A percentile compares a stretch with the other conserved stretches of the same genome.
Conservation (phyloP, 2,888 invertebrate species). For the Chaetogeoica ovagalla region DNA sequence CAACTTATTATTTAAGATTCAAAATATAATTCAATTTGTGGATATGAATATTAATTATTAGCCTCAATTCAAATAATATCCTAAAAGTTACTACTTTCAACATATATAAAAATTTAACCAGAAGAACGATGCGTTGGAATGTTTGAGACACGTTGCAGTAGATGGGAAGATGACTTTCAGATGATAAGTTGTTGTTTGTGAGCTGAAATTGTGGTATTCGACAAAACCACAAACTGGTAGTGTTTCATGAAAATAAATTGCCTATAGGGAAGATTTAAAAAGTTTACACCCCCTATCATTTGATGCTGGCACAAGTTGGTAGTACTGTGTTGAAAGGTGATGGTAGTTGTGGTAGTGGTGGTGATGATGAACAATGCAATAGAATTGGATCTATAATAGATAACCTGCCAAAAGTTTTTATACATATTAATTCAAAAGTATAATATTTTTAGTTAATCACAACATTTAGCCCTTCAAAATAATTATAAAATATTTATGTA, state of each 20-base stretch:
- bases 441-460: background rate
- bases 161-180: constrained; percentile 34
- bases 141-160: constrained; percentile 17
- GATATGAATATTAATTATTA: background rate
- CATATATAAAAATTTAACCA: constrained; percentile 26
- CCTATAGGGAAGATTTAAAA: constrained; percentile 29
- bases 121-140: constrained; percentile 35
- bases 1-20: background rate
- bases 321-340: constrained; percentile 48
- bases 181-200: constrained; percentile 24
- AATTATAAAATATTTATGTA: background rate
- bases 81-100: constrained; percentile 2
- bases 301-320: constrained; percentile 48
- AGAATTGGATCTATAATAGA: constrained; percentile 49
- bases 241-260: constrained; percentile 18
- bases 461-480: background rate
- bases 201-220: constrained; percentile 14
- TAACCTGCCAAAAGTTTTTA: constrained; percentile 51
- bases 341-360: constrained; percentile 29
- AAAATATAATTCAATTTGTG: background rate
- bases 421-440: constrained; percentile 38
- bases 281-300: constrained; percentile 41
- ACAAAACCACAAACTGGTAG: constrained; percentile 7
- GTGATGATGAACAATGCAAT: constrained; percentile 43
- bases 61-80: constrained; percentile 7